Conservation (phyloP, 2,888 invertebrate genomes). For the Cabera pusaria region DNA sequence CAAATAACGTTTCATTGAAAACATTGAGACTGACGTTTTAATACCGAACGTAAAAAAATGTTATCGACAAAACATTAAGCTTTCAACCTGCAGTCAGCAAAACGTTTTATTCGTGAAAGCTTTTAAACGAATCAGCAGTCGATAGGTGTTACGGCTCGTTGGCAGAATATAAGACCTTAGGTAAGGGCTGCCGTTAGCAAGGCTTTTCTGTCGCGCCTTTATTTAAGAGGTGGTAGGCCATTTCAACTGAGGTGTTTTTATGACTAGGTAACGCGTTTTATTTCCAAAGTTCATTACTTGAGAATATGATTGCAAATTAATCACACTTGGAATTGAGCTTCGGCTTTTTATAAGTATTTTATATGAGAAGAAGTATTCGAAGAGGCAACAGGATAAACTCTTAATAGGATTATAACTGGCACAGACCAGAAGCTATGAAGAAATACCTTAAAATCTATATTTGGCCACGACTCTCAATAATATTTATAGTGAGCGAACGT, state of each 20-base stretch:
- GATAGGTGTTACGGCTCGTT: slow-evolving; percentile 43
- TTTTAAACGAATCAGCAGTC: slow-evolving; percentile 46
- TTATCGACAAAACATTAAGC: slow-evolving; percentile 27
- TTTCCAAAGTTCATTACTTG: too few species aligned
- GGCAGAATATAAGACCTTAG: slow-evolving; percentile 38
- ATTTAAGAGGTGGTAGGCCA: slow-evolving; percentile 2
- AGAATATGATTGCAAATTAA: too few species aligned
- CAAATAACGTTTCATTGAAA: slow-evolving; percentile 4
- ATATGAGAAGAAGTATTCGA: too few species aligned
- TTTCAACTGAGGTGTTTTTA: slow-evolving; percentile 2
- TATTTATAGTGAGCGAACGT: too few species aligned
- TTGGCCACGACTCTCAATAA: too few species aligned
- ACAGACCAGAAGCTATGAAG: too few species aligned
- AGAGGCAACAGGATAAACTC: too few species aligned
- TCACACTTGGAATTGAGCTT: too few species aligned
- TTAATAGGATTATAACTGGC: too few species aligned
- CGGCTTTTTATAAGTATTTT: too few species aligned
- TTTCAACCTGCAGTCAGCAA: slow-evolving; percentile 25
- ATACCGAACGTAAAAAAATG: slow-evolving; percentile 11
- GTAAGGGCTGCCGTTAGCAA: slow-evolving; percentile 34
- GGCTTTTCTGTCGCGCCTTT: slow-evolving; percentile 16
- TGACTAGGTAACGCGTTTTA: too few species aligned
- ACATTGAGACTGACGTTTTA: slow-evolving; percentile 33
- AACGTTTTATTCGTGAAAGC: slow-evolving; percentile 42
- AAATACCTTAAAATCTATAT: too few species aligned